Base-by-base conservation (phyloP, 2,113 vertebrate genomes). In the Melanerpes aurifrons region DNA sequence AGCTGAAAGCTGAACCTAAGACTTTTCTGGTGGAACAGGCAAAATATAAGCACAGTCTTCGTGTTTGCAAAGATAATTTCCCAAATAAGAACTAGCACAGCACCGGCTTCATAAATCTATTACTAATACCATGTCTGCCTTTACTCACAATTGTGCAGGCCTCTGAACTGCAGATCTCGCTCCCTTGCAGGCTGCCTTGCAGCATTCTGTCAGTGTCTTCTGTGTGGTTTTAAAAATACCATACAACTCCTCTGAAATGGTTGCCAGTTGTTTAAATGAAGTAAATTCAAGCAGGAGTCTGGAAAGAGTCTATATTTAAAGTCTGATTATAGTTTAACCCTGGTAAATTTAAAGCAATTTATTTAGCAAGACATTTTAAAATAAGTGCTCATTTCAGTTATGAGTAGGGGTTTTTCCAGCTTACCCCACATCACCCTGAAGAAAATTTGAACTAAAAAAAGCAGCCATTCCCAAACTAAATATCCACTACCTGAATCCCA, bases 331-430 rank as follows among this genome's bases (percentile, higher is more conserved):
- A 78, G 58, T 74, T 90, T 61, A 92, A 86, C 26, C 26, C 29
- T 14, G 25, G 24, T 50, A 90, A 88, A 83, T 81, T 86, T 83
- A 75, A 88, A 83, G 14, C 48, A 71, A 74, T 84, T 89, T 64
- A 71, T 63, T 75, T 70, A 94, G 76, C 14, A 61, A 93, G 64
- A 86, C 18, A 71, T 77, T 88, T 83, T 56, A 53, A 92, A 92
- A 40, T 66, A 86, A 86, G 61, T 31, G 35, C 7, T 74, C 43
- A 24, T 88, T 82, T 87, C 53, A 47, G 28, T 86, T 86, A 56
- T 19, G 10, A 80, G 16, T 14, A 50, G 40, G 9, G 7, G 8
- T n/a, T n/a, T 73, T 68, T 85, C 32, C 32, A 37, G 35, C 67
- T 63, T 63, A 62, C 17, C 35, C 19, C 71, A 26, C 26, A 79